These are phyloP conservation scores for Dermochelys coriacea DNA, from an alignment of 2,797 vertebrate species.

Conservation along the genomic window DNA sequence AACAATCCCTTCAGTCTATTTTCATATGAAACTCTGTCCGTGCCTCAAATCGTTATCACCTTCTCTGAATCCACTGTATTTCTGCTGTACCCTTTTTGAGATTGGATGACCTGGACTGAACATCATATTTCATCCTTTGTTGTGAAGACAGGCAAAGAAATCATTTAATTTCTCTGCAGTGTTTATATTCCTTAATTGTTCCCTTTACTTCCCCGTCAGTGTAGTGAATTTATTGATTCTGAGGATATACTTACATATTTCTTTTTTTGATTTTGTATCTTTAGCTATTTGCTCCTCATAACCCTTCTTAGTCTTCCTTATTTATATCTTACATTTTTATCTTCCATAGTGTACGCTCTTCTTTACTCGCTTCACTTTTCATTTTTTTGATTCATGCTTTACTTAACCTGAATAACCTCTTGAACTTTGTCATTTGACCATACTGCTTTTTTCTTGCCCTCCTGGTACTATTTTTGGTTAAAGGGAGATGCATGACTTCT, in stretches of 20 bases:
- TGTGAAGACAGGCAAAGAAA: background rate
- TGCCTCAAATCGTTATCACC: background rate
- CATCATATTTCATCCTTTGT: background rate
- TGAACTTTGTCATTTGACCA: accelerated
- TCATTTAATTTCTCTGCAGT: background rate
- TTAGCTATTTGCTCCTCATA: background rate
- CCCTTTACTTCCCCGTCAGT: background rate
- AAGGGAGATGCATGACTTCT: background rate
- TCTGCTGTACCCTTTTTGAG: background rate
- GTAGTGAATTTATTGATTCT: background rate
- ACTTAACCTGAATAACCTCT: background rate
- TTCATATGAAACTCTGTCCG: background rate
- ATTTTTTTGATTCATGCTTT: background rate
- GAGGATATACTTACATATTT: background rate
- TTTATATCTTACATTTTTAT: background rate
- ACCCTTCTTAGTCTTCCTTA: background rate
- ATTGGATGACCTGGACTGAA: background rate
- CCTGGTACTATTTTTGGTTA: background rate
- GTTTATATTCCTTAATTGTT: background rate
- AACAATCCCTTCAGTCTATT: background rate
- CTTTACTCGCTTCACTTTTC: background rate
- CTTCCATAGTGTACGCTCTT: background rate
- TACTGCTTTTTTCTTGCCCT: background rate
- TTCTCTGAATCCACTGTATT: background rate
- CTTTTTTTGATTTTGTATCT: background rate